Evolutionary conservation across 2,888 invertebrate species (phyloP).

Genomic region (Pollenia amentaria): DNA sequence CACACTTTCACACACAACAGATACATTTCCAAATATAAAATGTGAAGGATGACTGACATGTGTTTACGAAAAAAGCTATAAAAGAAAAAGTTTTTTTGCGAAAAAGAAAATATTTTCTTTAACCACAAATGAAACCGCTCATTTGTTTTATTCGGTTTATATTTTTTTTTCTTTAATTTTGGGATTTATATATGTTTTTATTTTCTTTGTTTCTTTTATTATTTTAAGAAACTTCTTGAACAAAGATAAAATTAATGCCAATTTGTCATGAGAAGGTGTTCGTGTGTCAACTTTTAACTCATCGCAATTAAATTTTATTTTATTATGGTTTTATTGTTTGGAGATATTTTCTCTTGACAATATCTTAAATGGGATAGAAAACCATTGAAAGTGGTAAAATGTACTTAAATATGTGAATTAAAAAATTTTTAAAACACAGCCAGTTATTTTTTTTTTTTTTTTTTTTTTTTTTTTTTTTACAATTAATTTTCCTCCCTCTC

Average conservation of each 20-base stretch:
- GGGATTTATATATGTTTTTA: neutral
- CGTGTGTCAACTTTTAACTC: conserved; percentile 6
- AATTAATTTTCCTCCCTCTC: too few species aligned
- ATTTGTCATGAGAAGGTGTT: conserved; percentile 32
- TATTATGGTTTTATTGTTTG: neutral
- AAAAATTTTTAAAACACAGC: too few species aligned
- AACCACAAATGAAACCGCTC: conserved; percentile 18
- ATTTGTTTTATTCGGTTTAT: conserved; percentile 8
- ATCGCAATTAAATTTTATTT: conserved; percentile 17
- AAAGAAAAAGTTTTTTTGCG: conserved; percentile 1
- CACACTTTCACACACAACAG: neutral
- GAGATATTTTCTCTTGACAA: neutral
- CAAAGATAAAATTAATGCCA: conserved; percentile 17
- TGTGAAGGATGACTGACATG: conserved; percentile 47
- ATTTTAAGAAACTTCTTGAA: conserved; percentile 25
- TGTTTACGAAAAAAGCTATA: conserved; percentile 18
- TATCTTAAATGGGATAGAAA: neutral
- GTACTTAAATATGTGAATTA: too few species aligned
- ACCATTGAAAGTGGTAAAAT: neutral
- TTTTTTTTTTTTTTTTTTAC: too few species aligned
- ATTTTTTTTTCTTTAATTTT: neutral
- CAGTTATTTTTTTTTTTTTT: too few species aligned
- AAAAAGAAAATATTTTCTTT: conserved; percentile 2
- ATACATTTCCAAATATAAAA: conserved; percentile 2
- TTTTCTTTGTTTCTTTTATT: neutral